A percentile compares a stretch with the other conserved stretches of the same genome.
Evolutionary conservation across 2,113 vertebrate species (phyloP).

Genomic region (Toxotes jaculatrix): DNA sequence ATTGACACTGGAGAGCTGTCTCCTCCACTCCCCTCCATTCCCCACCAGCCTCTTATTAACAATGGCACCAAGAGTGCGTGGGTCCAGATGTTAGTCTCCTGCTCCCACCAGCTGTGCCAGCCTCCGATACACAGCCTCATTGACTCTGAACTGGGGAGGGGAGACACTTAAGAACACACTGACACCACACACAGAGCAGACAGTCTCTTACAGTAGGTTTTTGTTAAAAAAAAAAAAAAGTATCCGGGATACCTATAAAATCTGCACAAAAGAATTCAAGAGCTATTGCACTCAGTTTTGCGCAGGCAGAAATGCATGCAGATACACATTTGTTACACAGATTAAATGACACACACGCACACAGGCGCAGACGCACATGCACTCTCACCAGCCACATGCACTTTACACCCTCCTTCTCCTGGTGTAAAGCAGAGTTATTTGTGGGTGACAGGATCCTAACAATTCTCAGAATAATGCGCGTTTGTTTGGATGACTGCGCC

Average conservation of each 20-base stretch:
- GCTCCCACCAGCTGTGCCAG: slow-evolving; percentile 80
- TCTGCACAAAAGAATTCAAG: slow-evolving; percentile 37
- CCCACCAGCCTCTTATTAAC: slow-evolving; percentile 76
- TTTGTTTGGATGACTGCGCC: slow-evolving; percentile 80
- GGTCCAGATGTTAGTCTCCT: slow-evolving; percentile 79
- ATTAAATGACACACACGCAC: slow-evolving; percentile 45
- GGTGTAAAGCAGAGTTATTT: slow-evolving; percentile 72
- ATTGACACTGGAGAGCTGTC: slow-evolving; percentile 78
- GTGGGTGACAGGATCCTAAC: slow-evolving; percentile 81
- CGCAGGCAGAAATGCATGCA: slow-evolving; percentile 14
- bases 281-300: slow-evolving; percentile 15
- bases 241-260: not conserved
- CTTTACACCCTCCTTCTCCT: slow-evolving; percentile 49
- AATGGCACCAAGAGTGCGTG: slow-evolving; percentile 74
- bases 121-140: slow-evolving; percentile 79
- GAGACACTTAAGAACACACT: slow-evolving; percentile 69
- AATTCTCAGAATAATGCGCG: slow-evolving; percentile 78
- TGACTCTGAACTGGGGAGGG: slow-evolving; percentile 64
- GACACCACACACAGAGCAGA: slow-evolving; percentile 37
- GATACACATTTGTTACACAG: not conserved
- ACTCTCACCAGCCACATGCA: slow-evolving; percentile 46
- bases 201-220: slow-evolving; percentile 27
- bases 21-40: slow-evolving; percentile 75
- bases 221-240: slow-evolving; percentile 15
- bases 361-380: slow-evolving; percentile 6